Conservation (phyloP, 2,888 invertebrate genomes). For the Parapristionchus giblindavisi region DNA sequence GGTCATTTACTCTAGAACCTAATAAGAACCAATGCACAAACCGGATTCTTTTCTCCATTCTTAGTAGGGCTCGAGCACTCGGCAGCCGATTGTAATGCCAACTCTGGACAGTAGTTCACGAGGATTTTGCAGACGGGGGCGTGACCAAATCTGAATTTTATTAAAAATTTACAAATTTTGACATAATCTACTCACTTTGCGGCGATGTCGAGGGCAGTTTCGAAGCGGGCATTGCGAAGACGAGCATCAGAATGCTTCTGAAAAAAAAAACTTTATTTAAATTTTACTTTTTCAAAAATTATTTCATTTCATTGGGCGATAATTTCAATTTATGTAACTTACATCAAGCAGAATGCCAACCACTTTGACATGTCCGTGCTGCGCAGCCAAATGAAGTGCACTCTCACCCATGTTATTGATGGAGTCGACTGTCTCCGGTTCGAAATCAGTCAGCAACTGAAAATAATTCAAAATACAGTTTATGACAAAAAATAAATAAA, state of each 20-base stretch:
- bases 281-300: neutral
- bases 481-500: too few species aligned
- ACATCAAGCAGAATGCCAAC: conserved; percentile 78
- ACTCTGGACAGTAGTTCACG: conserved; percentile 52
- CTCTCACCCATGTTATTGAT: conserved; percentile 71
- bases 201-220: conserved; percentile 91
- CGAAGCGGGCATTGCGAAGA: conserved; percentile 75
- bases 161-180: neutral
- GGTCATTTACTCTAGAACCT: neutral
- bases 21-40: neutral
- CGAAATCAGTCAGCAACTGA: conserved; percentile 47
- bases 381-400: conserved; percentile 81
- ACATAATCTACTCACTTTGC: conserved; percentile 76
- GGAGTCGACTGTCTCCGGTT: conserved; percentile 46
- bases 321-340: conserved; percentile 68
- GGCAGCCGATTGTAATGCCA: conserved; percentile 55
- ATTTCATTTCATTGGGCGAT: neutral
- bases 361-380: conserved; percentile 79
- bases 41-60: neutral
- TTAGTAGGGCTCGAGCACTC: conserved; percentile 39
- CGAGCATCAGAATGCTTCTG: conserved; percentile 60
- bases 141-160: conserved; percentile 44
- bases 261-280: conserved; percentile 18
- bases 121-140: conserved; percentile 53
- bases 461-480: too few species aligned